phyloP scores from a whole-genome alignment of 2,888 invertebrate genomes.

The Ophion slaviceki region DNA sequence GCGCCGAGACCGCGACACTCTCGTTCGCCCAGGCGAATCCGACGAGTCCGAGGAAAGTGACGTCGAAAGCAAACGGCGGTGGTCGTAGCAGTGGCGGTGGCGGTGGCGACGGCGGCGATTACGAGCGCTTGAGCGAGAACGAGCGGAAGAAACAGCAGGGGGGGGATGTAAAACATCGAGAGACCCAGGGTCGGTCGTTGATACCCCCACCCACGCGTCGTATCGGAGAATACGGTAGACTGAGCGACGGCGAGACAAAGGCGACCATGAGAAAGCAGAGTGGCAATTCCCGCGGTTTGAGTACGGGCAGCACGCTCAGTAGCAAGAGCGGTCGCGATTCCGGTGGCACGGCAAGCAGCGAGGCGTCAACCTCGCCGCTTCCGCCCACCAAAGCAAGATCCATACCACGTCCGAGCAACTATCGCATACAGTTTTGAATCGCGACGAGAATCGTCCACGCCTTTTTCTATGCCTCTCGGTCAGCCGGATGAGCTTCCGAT shows the following conservation, averaged over 20 bases:
- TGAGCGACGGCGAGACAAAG: slow-evolving; percentile 84
- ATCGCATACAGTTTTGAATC: slow-evolving; percentile 89
- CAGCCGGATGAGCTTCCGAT: slow-evolving; percentile 7
- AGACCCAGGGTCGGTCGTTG: slow-evolving; percentile 84
- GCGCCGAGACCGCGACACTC: neutral
- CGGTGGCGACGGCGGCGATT: slow-evolving; percentile 81
- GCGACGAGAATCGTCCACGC: neutral
- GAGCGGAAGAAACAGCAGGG: slow-evolving; percentile 81
- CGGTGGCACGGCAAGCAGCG: slow-evolving; percentile 85
- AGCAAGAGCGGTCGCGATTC: slow-evolving; percentile 85
- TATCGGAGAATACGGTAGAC: slow-evolving; percentile 86
- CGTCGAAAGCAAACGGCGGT: slow-evolving; percentile 78
- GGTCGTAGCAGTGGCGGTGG: too few relatives aligned
- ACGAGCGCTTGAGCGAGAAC: slow-evolving; percentile 87
- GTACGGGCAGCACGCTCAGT: slow-evolving; percentile 81
- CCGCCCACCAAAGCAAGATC: slow-evolving; percentile 88
- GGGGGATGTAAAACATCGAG: slow-evolving; percentile 81
- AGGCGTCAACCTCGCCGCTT: slow-evolving; percentile 86
- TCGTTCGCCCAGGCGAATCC: slow-evolving; percentile 12
- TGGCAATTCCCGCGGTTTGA: slow-evolving; percentile 77
- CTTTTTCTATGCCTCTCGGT: neutral
- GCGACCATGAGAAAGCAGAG: slow-evolving; percentile 76
- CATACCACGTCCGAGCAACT: slow-evolving; percentile 88
- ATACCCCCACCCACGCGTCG: slow-evolving; percentile 85
- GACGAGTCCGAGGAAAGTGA: slow-evolving; percentile 67